phyloP scores from a whole-genome alignment of 2,113 vertebrate genomes.

The Channa argus region DNA sequence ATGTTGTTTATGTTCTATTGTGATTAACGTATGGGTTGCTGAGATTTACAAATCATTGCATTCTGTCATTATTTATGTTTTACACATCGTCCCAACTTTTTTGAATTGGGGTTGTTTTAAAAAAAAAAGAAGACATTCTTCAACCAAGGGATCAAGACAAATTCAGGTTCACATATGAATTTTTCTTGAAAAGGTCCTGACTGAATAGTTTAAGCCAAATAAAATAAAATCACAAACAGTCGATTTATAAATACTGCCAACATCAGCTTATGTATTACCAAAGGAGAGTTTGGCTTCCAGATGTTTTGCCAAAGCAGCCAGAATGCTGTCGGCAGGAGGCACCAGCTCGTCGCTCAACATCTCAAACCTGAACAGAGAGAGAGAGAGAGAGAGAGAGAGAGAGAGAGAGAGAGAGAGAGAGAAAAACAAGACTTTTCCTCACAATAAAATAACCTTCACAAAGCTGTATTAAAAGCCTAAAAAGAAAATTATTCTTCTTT shows the following conservation, averaged over 20 bases:
- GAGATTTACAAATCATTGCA: no score
- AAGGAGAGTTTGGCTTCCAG: constrained; percentile 91
- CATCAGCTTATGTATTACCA: constrained; percentile 79
- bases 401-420: background rate
- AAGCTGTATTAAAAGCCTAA: constrained; percentile 24
- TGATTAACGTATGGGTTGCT: no score
- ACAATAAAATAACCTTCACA: constrained; percentile 50
- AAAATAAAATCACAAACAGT: no score
- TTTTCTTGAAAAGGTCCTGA: no score
- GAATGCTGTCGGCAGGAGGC: constrained; percentile 86
- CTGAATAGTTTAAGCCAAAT: no score
- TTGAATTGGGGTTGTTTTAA: no score
- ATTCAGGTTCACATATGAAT: no score
- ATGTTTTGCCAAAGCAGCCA: constrained; percentile 90
- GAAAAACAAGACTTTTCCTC: background rate
- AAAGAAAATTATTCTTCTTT: constrained; percentile 30
- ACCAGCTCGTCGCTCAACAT: constrained; percentile 90
- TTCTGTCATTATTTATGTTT: no score
- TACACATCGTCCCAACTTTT: no score
- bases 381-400: background rate
- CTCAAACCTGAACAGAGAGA: constrained; percentile 85
- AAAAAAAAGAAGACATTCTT: no score
- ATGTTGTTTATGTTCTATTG: no score
- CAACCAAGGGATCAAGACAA: no score
- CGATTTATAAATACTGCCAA: background rate